These are phyloP conservation scores for Microplitis manilae DNA, from an alignment of 2,888 invertebrate genomes.

Conservation along the genomic window DNA sequence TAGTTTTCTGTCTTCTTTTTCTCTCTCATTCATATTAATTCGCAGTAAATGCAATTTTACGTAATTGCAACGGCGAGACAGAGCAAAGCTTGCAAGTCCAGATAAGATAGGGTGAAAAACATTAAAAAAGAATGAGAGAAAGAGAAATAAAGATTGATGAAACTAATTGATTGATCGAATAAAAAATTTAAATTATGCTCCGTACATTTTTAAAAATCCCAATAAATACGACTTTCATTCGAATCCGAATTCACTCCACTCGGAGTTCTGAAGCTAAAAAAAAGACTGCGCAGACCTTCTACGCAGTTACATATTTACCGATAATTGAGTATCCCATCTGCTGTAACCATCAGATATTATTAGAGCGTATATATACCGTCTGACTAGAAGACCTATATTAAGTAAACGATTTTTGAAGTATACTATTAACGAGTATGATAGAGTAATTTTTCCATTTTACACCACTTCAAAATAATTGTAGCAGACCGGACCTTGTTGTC, in stretches of 20 bases:
- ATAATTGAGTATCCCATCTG: background rate
- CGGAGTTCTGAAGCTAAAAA: too few relatives aligned
- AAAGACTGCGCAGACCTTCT: background rate
- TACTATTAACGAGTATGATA: background rate
- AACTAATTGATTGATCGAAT: slow-evolving; percentile 9
- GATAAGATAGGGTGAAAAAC: slow-evolving; percentile 20
- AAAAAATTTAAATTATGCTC: background rate
- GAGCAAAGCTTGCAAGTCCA: slow-evolving; percentile 32
- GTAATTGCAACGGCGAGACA: slow-evolving; percentile 61
- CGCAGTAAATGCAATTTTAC: slow-evolving; percentile 64
- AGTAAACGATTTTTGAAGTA: background rate
- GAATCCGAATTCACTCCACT: too few relatives aligned
- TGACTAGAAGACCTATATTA: background rate
- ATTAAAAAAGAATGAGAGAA: slow-evolving; percentile 15
- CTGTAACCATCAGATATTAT: background rate
- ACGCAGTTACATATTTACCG: background rate
- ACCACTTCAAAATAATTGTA: background rate
- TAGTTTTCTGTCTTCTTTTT: slow-evolving; percentile 35
- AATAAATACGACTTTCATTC: too few relatives aligned
- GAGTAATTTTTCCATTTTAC: background rate
- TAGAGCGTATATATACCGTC: background rate
- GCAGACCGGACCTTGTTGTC: background rate
- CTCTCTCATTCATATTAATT: slow-evolving; percentile 59
- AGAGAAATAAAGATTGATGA: slow-evolving; percentile 35
- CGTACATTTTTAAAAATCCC: background rate